Evolutionary conservation across 2,113 vertebrate species (phyloP).

Genomic region (Otus sunia): DNA sequence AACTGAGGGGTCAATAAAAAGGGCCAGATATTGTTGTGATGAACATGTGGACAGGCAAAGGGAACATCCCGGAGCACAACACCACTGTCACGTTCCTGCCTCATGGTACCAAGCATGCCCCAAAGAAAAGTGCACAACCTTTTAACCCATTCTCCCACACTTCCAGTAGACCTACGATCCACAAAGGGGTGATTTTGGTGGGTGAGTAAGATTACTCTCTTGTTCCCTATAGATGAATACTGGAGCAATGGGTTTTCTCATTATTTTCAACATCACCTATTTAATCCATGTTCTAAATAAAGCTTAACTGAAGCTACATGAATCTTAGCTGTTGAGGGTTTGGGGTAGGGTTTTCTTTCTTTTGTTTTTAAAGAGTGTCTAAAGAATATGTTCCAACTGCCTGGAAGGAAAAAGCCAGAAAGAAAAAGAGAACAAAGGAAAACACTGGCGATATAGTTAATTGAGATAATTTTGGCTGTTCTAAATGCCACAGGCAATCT

Average conservation of each 20-base stretch:
- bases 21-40: background rate
- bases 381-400: conserved; percentile 23
- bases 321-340: background rate
- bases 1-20: background rate
- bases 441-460: conserved; percentile 28
- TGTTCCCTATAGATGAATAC: background rate
- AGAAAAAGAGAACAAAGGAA: conserved; percentile 49
- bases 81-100: fast-evolving
- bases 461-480: conserved; percentile 60
- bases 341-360: background rate
- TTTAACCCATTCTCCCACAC: background rate
- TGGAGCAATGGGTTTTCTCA: background rate
- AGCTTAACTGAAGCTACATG: background rate
- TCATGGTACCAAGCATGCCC: fast-evolving
- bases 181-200: background rate
- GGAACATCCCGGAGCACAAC: background rate
- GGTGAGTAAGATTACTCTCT: background rate
- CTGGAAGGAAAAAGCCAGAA: conserved; percentile 24
- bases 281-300: background rate
- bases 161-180: background rate
- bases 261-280: background rate
- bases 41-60: background rate
- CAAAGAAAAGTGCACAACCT: background rate
- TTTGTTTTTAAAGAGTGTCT: background rate
- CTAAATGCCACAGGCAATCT: conserved; percentile 29